Conservation (phyloP, 2,888 invertebrate species). For the Baronia brevicornis region DNA sequence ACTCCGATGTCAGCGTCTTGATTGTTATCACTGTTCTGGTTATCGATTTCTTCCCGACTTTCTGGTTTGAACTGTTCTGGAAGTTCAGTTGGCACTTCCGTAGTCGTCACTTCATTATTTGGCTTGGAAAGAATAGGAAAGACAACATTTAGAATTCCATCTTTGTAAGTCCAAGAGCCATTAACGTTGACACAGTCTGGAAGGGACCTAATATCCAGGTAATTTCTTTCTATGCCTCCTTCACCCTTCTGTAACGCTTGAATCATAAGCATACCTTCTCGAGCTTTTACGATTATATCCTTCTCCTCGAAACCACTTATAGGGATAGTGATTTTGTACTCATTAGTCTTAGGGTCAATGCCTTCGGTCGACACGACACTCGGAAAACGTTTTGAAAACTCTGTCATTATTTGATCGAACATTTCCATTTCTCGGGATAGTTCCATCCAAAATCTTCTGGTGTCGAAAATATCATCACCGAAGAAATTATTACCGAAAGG, state of each 20-base stretch:
- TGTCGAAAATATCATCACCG: slow-evolving; percentile 41
- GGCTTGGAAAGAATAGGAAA: slow-evolving; percentile 34
- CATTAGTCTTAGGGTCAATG: slow-evolving; percentile 32
- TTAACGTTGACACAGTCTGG: slow-evolving; percentile 37
- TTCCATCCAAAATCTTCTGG: slow-evolving; percentile 43
- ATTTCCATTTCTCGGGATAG: slow-evolving; percentile 37
- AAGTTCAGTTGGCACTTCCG: slow-evolving; percentile 15
- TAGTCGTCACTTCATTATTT: slow-evolving; percentile 19
- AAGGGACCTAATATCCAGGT: slow-evolving; percentile 40
- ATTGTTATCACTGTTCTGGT: slow-evolving; percentile 14
- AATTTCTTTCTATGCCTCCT: slow-evolving; percentile 27
- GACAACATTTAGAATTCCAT: slow-evolving; percentile 36
- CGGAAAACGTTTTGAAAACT: slow-evolving; percentile 40
- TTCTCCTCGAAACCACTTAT: slow-evolving; percentile 45
- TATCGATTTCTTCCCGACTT: slow-evolving; percentile 45
- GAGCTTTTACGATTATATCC: slow-evolving; percentile 56
- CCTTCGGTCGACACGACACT: slow-evolving; percentile 26
- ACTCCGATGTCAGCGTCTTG: slow-evolving; percentile 39
- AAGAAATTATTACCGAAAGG: slow-evolving; percentile 19
- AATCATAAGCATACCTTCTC: slow-evolving; percentile 47
- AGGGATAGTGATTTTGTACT: slow-evolving; percentile 43
- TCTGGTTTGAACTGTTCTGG: slow-evolving; percentile 20
- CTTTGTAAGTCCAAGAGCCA: slow-evolving; percentile 48
- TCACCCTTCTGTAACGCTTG: slow-evolving; percentile 39
- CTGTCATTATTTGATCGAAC: slow-evolving; percentile 37